These are phyloP conservation scores for Alethe diademata DNA, from an alignment of 2,113 vertebrate genomes.

Conservation along the genomic window DNA sequence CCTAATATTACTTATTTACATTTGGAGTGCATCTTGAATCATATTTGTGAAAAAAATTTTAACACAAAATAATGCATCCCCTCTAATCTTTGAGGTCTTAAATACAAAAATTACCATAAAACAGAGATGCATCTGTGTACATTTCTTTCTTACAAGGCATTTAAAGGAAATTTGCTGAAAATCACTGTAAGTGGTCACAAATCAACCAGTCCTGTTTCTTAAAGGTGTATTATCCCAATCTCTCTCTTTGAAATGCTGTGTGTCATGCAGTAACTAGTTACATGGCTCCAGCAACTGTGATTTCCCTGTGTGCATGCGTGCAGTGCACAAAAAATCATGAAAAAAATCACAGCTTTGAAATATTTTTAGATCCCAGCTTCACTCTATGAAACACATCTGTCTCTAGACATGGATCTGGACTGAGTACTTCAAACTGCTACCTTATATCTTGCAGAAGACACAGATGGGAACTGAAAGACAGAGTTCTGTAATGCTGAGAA, in stretches of 20 bases:
- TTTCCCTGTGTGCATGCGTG: background rate
- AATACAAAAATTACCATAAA: background rate
- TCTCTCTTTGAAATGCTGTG: background rate
- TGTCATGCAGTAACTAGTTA: background rate
- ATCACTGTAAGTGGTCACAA: background rate
- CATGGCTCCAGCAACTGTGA: background rate
- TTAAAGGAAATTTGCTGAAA: background rate
- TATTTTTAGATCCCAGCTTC: background rate
- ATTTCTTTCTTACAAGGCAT: background rate
- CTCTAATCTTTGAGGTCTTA: background rate
- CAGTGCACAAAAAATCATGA: background rate
- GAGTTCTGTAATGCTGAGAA: background rate
- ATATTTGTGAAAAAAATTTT: background rate
- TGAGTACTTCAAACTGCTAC: background rate
- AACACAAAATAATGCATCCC: background rate
- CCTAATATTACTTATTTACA: background rate
- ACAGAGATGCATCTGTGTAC: background rate
- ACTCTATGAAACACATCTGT: background rate
- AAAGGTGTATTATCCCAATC: accelerated
- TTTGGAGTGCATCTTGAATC: background rate
- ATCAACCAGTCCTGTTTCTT: background rate
- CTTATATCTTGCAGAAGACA: background rate
- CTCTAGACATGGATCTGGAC: background rate
- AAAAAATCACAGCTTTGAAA: background rate
- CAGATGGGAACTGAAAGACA: background rate